These are phyloP conservation scores for Sialis lutaria DNA, from an alignment of 2,888 invertebrate genomes.

Conservation along the genomic window DNA sequence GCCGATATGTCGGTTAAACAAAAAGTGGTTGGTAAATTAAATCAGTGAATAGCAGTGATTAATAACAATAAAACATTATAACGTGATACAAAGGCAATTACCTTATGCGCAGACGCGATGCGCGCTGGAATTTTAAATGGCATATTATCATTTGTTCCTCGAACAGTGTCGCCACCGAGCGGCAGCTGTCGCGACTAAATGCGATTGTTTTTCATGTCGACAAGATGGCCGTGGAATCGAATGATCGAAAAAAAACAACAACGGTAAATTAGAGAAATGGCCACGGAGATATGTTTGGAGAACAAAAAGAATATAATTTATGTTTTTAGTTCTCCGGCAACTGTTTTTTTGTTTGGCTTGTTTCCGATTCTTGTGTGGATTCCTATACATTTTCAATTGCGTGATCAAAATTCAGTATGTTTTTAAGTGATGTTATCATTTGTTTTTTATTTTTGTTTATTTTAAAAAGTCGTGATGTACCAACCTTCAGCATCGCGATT, in stretches of 20 bases:
- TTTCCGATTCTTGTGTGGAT: too few species aligned
- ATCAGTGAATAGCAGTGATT: neutral
- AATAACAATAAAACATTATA: conserved; percentile 4
- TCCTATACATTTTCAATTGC: too few species aligned
- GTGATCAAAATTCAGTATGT: too few species aligned
- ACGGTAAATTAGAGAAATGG: neutral
- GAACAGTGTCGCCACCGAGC: neutral
- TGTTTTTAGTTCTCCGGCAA: too few species aligned
- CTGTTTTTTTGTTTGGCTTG: too few species aligned
- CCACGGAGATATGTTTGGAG: neutral
- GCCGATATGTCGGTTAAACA: too few species aligned
- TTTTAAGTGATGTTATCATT: too few species aligned
- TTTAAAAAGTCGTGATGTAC: too few species aligned
- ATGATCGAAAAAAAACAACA: neutral
- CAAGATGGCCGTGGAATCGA: neutral
- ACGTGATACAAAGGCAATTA: conserved; percentile 3
- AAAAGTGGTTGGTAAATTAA: neutral
- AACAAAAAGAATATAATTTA: neutral
- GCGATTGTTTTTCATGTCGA: neutral
- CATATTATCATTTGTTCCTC: conserved; percentile 27
- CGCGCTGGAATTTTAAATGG: conserved; percentile 25
- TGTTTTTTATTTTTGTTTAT: too few species aligned
- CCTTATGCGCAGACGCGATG: conserved; percentile 4
- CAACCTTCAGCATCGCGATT: too few species aligned
- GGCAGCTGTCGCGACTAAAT: neutral